Evolutionary conservation across 1,140 invertebrate species (phyloP).

Genomic region (Diachasmimorpha longicaudata): DNA sequence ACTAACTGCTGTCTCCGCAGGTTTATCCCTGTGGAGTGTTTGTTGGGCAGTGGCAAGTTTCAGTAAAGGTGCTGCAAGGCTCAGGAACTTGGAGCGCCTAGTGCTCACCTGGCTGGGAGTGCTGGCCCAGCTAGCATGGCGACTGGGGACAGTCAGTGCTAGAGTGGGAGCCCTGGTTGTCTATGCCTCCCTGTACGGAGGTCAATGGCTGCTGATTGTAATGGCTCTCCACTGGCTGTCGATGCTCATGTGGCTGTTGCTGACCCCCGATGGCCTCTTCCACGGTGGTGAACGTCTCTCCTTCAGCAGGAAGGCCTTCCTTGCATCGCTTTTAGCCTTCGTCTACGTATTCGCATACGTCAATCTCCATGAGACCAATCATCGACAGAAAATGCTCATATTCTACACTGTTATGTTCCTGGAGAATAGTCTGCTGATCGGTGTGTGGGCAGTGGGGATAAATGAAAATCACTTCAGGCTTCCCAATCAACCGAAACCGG

Average conservation of each 20-base stretch:
- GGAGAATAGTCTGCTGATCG: constrained; percentile 81
- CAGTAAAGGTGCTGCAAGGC: constrained; percentile 80
- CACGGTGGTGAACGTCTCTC: constrained; percentile 77
- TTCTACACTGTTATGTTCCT: constrained; percentile 93
- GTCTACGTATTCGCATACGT: constrained; percentile 92
- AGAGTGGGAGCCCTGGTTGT: constrained; percentile 81
- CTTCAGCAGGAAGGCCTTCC: constrained; percentile 68
- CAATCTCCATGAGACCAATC: constrained; percentile 82
- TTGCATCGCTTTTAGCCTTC: constrained; percentile 80
- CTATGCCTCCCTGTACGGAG: constrained; percentile 82
- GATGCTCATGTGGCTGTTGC: constrained; percentile 82
- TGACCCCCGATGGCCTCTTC: constrained; percentile 84
- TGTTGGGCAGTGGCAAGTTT: constrained; percentile 92
- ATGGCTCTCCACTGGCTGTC: constrained; percentile 80
- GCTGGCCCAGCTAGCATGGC: constrained; percentile 77
- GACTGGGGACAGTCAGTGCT: constrained; percentile 84
- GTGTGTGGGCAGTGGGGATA: constrained; percentile 73
- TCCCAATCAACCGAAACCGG: constrained; percentile 48
- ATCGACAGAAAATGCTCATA: constrained; percentile 81
- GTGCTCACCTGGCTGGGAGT: constrained; percentile 89
- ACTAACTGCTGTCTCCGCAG: constrained; percentile 81
- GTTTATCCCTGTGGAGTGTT: constrained; percentile 81
- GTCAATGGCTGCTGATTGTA: constrained; percentile 74
- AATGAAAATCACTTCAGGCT: constrained; percentile 48
- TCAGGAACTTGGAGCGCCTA: constrained; percentile 80